phyloP scores from a whole-genome alignment of 2,113 vertebrate species.

The Mungos mungo region DNA sequence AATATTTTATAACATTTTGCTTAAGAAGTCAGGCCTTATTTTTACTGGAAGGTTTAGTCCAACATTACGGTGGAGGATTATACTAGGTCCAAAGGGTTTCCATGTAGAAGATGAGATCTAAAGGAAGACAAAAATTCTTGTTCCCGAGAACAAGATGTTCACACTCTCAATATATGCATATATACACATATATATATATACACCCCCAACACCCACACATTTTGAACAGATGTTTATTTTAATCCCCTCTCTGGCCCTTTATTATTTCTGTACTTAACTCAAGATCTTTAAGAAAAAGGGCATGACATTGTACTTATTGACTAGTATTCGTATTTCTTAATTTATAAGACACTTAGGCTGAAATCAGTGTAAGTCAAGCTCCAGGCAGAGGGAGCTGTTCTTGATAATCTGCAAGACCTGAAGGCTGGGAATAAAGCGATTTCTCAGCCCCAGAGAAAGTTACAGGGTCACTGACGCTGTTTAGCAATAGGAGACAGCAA shows the following conservation, averaged over 20 bases:
- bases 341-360: neutral
- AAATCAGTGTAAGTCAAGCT: neutral
- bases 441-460: neutral
- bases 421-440: neutral
- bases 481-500: neutral
- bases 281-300: neutral
- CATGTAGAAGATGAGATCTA: neutral
- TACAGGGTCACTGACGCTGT: neutral
- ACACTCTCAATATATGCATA: neutral
- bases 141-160: neutral
- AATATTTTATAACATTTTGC: neutral
- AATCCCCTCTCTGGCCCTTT: neutral
- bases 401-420: conserved; percentile 25
- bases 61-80: neutral
- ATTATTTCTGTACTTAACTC: neutral
- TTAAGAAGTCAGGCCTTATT: neutral
- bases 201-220: no score
- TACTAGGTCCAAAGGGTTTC: neutral
- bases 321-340: neutral
- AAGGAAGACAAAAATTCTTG: neutral
- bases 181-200: no score
- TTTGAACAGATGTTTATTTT: neutral
- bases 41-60: neutral
- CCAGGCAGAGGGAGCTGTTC: neutral
- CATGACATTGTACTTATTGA: neutral